Base-by-base conservation (phyloP, 1,140 invertebrate species). In the Amphibalanus amphitrite region DNA sequence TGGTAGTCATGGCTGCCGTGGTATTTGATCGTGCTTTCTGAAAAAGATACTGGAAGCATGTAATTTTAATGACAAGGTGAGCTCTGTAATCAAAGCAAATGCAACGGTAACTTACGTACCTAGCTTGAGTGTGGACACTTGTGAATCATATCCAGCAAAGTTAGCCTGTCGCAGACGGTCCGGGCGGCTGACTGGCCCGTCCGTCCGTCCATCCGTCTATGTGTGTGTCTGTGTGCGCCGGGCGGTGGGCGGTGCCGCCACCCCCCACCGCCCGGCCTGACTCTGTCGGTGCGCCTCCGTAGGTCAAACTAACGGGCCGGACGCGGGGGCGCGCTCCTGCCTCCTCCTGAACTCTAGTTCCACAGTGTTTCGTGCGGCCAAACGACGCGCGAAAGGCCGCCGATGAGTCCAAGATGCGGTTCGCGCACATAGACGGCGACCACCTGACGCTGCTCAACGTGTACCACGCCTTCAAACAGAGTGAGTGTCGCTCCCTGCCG, bases 391-490 rank as follows among this genome's bases (percentile, higher is more conserved):
- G 97, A 83, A 98, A 98, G 81, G 93, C 93, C 69, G 95, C 97
- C 4, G 97, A 99, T 81, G 96, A 99, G 81, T 92, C 96, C 74
- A 99, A 99, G 85, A 95, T 97, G 90, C 85, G 95, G 72, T 99
- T 99, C 82, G 96, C 97, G 0, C 97, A 99, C 83, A 97, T 99
- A 76, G 97, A 99, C 82, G 97, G 97, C 29, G 97, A 99, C 83
- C 97, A 99, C 81, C 85, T 99, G 73, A 88, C 96, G 74, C 82
- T 99, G 79, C 83, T 97, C 77, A 89, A 99, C 83, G 88, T 99
- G 75, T 90, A 98, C 79, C 97, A 99, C 79, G 96, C 97, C 30
- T 99, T 99, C 79, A 99, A 99, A 83, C 96, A 99, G 83, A 98
- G 95, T 98, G 81, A 92, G 92, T 90, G 77, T 26, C 4, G 38